These are phyloP conservation scores for Petrocephalus microphthalmus DNA, from an alignment of 2,113 vertebrate genomes.

Conservation along the genomic window DNA sequence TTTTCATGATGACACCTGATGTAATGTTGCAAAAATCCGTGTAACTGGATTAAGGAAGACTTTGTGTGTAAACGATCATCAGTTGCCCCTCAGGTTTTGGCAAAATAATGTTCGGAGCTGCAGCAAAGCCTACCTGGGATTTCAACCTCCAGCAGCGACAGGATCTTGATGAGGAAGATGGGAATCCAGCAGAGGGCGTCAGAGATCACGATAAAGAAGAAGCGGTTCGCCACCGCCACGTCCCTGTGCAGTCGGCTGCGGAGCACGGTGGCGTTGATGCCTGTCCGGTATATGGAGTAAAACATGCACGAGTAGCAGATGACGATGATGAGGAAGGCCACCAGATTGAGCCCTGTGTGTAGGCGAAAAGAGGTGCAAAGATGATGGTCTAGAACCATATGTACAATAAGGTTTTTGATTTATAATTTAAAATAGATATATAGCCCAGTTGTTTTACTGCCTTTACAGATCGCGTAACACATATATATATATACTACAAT, in stretches of 20 bases:
- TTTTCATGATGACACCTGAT: not conserved
- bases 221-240: constrained; percentile 59
- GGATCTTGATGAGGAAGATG: constrained; percentile 48
- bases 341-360: constrained; percentile 54
- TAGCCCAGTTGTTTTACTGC: not conserved
- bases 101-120: not conserved
- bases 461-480: not conserved
- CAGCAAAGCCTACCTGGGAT: constrained; percentile 49
- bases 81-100: not conserved
- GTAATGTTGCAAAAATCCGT: not conserved
- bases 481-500: not conserved
- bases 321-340: constrained; percentile 63
- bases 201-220: constrained; percentile 62
- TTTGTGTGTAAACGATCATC: not conserved
- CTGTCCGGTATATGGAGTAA: constrained; percentile 64
- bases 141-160: constrained; percentile 48
- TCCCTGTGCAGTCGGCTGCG: constrained; percentile 58
- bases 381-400: not conserved
- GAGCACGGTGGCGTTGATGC: constrained; percentile 60
- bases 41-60: not conserved
- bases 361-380: not conserved
- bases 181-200: constrained; percentile 74
- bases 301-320: constrained; percentile 66
- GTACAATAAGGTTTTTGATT: not conserved
- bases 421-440: not conserved